These are phyloP conservation scores for Trissolcus basalis DNA, from an alignment of 1,140 invertebrate species.

Conservation along the genomic window DNA sequence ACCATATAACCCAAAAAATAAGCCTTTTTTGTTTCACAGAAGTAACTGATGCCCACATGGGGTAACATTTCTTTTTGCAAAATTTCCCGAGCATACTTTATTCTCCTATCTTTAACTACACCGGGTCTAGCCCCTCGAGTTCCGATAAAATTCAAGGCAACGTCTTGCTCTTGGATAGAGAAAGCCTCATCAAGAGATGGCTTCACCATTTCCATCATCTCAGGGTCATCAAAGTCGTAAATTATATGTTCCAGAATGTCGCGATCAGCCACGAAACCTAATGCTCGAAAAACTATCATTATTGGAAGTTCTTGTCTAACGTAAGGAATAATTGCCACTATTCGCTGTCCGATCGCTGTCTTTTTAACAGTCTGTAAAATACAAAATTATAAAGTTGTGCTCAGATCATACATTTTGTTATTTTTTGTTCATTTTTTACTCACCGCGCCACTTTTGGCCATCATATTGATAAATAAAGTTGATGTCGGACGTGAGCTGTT, in stretches of 20 bases:
- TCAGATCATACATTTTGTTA: neutral
- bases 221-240: constrained; percentile 98
- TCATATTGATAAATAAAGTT: constrained; percentile 99
- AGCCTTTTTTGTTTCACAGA: constrained; percentile 99
- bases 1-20: constrained; percentile 99
- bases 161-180: constrained; percentile 98
- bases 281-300: constrained; percentile 97
- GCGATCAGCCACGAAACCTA: constrained; percentile 98
- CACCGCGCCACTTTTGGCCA: constrained; percentile 92
- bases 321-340: constrained; percentile 97
- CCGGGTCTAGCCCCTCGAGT: constrained; percentile 96
- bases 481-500: constrained; percentile 94
- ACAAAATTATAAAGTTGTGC: constrained; percentile 1
- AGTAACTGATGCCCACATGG: constrained; percentile 98
- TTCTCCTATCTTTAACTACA: constrained; percentile 97
- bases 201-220: constrained; percentile 99
- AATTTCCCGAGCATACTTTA: constrained; percentile 99
- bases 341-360: constrained; percentile 82
- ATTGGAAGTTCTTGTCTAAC: constrained; percentile 99
- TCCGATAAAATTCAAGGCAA: constrained; percentile 98
- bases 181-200: constrained; percentile 99
- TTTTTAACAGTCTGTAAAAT: constrained; percentile 60
- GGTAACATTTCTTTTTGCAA: constrained; percentile 99
- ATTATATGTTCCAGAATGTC: constrained; percentile 99
- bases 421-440: constrained; percentile 41